These are phyloP conservation scores for Meriones psammophilus DNA, from an alignment of 2,797 vertebrate species.

Conservation along the genomic window DNA sequence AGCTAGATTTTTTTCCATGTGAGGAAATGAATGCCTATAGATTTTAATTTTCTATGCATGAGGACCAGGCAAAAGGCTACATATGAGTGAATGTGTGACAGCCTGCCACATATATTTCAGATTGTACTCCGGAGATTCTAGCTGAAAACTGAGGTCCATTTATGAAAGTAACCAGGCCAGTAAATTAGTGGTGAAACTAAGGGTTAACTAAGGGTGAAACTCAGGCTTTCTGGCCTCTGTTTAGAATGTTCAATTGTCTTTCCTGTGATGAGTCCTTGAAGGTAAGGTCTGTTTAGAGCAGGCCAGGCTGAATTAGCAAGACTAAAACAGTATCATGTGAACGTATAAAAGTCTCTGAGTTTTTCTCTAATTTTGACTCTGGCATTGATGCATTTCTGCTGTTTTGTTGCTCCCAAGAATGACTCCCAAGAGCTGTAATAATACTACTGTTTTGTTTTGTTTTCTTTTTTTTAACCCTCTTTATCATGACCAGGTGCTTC, in stretches of 20 bases:
- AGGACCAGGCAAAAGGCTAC: background rate
- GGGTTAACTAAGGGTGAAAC: fast-evolving
- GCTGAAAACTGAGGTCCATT: background rate
- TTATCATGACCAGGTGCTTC: background rate
- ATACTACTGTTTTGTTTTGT: background rate
- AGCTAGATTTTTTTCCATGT: slow-evolving; percentile 38
- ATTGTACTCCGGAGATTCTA: background rate
- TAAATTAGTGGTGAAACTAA: background rate
- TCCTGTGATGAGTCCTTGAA: background rate
- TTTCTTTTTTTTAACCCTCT: too few relatives aligned
- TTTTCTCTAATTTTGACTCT: slow-evolving; percentile 29
- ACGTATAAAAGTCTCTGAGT: background rate
- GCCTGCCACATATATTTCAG: background rate
- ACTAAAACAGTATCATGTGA: background rate
- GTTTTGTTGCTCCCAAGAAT: background rate
- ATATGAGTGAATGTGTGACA: background rate
- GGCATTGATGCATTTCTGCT: slow-evolving; percentile 19
- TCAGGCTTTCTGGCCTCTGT: background rate
- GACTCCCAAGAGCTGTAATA: background rate
- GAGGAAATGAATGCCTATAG: slow-evolving; percentile 59
- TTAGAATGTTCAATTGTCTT: background rate
- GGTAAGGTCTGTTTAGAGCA: background rate
- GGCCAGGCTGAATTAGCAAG: background rate
- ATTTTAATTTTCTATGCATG: slow-evolving; percentile 38
- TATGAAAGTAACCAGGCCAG: background rate